phyloP scores from a whole-genome alignment of 30 jellyfish, hydroid and myxozoan genomes.

The Hydractinia echinata region DNA sequence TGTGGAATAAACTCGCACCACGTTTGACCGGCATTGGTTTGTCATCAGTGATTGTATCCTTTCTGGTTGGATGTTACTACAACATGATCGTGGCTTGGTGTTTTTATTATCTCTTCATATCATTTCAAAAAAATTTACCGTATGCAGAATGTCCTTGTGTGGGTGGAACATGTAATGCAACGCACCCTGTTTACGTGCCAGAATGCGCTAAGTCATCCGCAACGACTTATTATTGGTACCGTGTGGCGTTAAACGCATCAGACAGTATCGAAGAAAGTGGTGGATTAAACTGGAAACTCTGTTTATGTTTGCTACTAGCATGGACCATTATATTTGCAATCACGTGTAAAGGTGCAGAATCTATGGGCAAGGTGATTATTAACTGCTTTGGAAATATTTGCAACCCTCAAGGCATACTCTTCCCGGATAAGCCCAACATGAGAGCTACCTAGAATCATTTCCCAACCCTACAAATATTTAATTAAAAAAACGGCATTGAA shows the following conservation, averaged over 20 bases:
- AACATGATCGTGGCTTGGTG: conserved; percentile 94
- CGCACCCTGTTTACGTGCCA: conserved; percentile 54
- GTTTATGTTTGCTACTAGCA: conserved; percentile 74
- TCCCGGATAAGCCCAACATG: too few species aligned
- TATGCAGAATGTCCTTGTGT: conserved; percentile 55
- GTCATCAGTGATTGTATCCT: conserved; percentile 78
- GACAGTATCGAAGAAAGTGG: conserved; percentile 82
- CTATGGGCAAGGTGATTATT: conserved; percentile 79
- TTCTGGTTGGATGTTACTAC: conserved; percentile 84
- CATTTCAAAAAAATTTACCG: conserved; percentile 72
- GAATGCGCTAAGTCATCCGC: conserved; percentile 84
- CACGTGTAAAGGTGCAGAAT: conserved; percentile 76
- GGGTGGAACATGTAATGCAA: conserved; percentile 2
- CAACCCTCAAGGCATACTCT: too few species aligned
- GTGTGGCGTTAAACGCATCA: conserved; percentile 25
- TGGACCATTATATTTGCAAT: conserved; percentile 74
- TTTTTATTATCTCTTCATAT: conserved; percentile 72
- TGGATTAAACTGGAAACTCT: conserved; percentile 73
- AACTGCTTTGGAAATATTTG: neutral
- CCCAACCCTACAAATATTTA: too few species aligned
- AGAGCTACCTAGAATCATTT: too few species aligned
- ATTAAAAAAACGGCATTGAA: too few species aligned
- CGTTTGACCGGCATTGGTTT: conserved; percentile 80
- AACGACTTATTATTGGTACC: conserved; percentile 75
- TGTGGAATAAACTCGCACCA: conserved; percentile 73